phyloP scores from a whole-genome alignment of 1,140 invertebrate species.

The Meloidogyne exigua region DNA sequence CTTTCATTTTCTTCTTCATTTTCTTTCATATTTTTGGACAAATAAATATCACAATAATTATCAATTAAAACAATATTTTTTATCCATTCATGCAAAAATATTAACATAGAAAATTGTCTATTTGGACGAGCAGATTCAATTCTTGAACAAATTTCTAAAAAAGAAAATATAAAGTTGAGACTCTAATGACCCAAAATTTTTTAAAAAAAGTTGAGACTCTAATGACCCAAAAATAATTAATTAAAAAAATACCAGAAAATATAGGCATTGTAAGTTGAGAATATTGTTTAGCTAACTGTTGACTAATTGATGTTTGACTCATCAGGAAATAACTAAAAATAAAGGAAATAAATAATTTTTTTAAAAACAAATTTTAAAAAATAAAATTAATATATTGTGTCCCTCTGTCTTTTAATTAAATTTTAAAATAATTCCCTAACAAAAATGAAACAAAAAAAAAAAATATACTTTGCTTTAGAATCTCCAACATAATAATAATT shows the following conservation, averaged over 20 bases:
- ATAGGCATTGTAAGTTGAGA: conserved; percentile 97
- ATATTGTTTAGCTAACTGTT: conserved; percentile 85
- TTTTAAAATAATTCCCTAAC: too few relatives aligned
- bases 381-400: too few relatives aligned
- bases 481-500: too few relatives aligned
- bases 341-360: neutral
- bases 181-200: too few relatives aligned
- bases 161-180: conserved; percentile 31
- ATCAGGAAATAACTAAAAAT: conserved; percentile 53
- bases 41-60: conserved; percentile 79
- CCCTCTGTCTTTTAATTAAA: neutral
- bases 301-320: conserved; percentile 82
- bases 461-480: too few relatives aligned
- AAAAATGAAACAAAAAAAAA: too few relatives aligned
- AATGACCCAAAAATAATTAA: conserved; percentile 8
- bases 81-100: conserved; percentile 91
- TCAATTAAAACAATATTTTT: conserved; percentile 90
- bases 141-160: conserved; percentile 83
- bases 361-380: neutral
- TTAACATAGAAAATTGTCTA: conserved; percentile 70
- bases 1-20: conserved; percentile 17
- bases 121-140: conserved; percentile 74
- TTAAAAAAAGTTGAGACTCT: too few relatives aligned
- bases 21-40: conserved; percentile 38
- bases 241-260: conserved; percentile 79